phyloP scores from a whole-genome alignment of 1,140 invertebrate genomes.

The Drosophila azteca region DNA sequence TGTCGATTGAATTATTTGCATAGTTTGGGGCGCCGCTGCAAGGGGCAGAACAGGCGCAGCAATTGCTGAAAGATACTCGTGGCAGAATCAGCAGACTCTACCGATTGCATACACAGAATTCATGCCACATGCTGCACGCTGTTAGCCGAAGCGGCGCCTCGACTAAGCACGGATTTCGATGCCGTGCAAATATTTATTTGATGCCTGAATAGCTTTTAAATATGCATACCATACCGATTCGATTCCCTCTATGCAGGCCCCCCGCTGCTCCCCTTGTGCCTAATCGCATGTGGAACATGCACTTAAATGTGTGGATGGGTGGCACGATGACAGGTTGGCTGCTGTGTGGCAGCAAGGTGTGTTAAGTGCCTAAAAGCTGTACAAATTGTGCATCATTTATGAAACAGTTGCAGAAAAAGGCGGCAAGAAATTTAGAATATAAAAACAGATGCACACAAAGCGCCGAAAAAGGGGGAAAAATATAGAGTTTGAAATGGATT shows the following conservation, averaged over 20 bases:
- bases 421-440: not conserved
- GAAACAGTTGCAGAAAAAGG: not conserved
- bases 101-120: slow-evolving; percentile 19
- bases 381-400: slow-evolving; percentile 29
- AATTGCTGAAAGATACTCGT: slow-evolving; percentile 39
- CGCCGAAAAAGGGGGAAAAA: not conserved
- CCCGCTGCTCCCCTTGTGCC: slow-evolving; percentile 8
- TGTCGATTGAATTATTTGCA: slow-evolving; percentile 82
- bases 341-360: not conserved
- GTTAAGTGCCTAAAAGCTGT: slow-evolving; percentile 40
- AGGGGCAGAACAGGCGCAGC: no score
- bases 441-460: not conserved
- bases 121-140: no score
- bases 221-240: slow-evolving; percentile 56
- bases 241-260: no score
- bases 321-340: slow-evolving; percentile 3
- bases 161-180: slow-evolving; percentile 72
- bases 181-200: slow-evolving; percentile 75
- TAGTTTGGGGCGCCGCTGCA: slow-evolving; percentile 63
- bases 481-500: no score
- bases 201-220: slow-evolving; percentile 77
- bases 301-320: slow-evolving; percentile 20
- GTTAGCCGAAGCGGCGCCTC: no score
- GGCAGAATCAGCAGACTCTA: slow-evolving; percentile 23
- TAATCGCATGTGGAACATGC: slow-evolving; percentile 54